Base-by-base conservation (phyloP, 2,797 vertebrate genomes). In the Ptychadena robeensis region DNA sequence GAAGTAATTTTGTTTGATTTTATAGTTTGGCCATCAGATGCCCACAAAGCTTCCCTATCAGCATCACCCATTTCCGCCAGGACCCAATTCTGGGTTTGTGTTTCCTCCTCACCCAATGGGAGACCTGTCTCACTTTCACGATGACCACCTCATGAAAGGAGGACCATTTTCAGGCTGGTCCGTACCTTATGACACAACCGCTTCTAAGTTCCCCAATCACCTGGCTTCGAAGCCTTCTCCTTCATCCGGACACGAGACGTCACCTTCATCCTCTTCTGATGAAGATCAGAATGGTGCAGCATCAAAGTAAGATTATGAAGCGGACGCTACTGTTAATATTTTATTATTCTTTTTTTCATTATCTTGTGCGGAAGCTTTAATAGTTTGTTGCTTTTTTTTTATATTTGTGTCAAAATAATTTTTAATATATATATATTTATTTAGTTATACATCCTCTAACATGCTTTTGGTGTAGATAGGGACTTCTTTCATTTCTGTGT, bases 261-360 rank as follows among this genome's bases (percentile, higher is more conserved):
- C 95, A 28, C 94, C 95, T 2, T 96, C 96, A 15, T 97, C 96
- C 0, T 97, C 96, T 74, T 96, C 96, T 5, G 96, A 96, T 80
- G 96, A 97, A 59, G 96, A 97, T 79, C 94, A 94, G 88, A 96
- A 95, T 57, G 94, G 96, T 90, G 91, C 89, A 87, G 94, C 91
- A 80, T 88, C 95, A 87, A 95, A 97, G 96, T 97, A 92, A 93
- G 91, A 1, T 87, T 76, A 1, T 30, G 25, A 27, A 73, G 1
- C 2, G 18, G 22, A 9, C 18, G 18, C 18, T n/a, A 27, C 22
- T 8, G 18, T 63, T 63, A 63, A 63, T 30, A 10, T 27, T 12
- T 66, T 66, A 12, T 1, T 66, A 30, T 12, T 27, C 28, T 2
- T 66, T 66, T 12, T 63, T 63, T n/a, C n/a, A n/a, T n/a, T n/a